These are phyloP conservation scores for Phengaris arion DNA, from an alignment of 2,888 invertebrate species.

Conservation along the genomic window DNA sequence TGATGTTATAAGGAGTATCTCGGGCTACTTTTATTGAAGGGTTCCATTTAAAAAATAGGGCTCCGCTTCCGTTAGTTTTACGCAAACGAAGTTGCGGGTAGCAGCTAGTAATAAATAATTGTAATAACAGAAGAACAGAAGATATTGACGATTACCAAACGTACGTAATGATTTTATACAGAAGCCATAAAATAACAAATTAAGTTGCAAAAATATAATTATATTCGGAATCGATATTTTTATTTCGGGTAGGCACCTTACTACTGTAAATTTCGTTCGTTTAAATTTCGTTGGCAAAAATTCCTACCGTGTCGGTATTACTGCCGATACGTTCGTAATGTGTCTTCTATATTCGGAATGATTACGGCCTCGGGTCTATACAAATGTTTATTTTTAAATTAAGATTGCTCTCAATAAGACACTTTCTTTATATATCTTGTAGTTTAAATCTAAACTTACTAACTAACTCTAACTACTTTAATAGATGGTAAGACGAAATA, in stretches of 20 bases:
- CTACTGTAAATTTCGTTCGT: not conserved
- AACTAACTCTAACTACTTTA: no score
- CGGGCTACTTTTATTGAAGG: no score
- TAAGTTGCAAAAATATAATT: not conserved
- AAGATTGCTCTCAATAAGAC: constrained; percentile 26
- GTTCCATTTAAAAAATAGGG: no score
- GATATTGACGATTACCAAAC: no score
- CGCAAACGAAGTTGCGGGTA: no score
- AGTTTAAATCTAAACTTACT: no score
- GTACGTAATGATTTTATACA: no score
- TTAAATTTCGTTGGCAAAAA: constrained; percentile 10
- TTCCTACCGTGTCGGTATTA: not conserved
- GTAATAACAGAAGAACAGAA: no score
- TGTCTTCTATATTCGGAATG: constrained; percentile 2
- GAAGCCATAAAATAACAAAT: not conserved
- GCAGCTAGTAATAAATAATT: no score
- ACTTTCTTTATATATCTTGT: not conserved
- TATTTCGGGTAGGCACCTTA: not conserved
- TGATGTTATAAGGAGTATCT: no score
- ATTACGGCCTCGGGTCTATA: not conserved
- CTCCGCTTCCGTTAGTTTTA: no score
- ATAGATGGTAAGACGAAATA: no score
- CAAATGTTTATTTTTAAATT: constrained; percentile 8
- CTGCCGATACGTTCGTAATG: not conserved
- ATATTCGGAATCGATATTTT: not conserved